phyloP scores from a whole-genome alignment of 2,888 invertebrate genomes.

The Abrostola triplasia region DNA sequence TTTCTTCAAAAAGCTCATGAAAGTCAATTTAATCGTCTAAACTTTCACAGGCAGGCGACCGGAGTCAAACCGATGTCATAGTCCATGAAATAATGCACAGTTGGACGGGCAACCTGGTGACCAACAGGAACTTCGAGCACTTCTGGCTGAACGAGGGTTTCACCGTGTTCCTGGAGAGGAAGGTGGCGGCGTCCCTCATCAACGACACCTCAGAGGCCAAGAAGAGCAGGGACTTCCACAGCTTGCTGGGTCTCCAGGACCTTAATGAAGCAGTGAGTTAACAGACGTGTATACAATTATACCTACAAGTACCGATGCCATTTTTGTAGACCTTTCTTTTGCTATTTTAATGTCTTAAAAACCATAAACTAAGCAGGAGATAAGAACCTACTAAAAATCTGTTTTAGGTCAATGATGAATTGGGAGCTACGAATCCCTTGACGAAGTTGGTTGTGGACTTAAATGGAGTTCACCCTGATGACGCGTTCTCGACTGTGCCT shows the following conservation, averaged over 20 bases:
- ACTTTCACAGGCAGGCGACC: conserved; percentile 94
- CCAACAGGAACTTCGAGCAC: conserved; percentile 97
- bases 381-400: conserved; percentile 51
- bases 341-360: conserved; percentile 90
- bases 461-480: conserved; percentile 95
- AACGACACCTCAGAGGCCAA: conserved; percentile 82
- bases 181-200: conserved; percentile 91
- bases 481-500: conserved; percentile 96
- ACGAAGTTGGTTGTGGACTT: conserved; percentile 94
- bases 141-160: conserved; percentile 99
- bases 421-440: conserved; percentile 90
- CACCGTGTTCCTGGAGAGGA: conserved; percentile 97
- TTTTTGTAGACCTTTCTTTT: no score
- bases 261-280: conserved; percentile 91
- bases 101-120: conserved; percentile 98
- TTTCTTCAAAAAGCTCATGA: no score
- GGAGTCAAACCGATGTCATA: conserved; percentile 95
- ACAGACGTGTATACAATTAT: no score
- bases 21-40: neutral
- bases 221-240: conserved; percentile 93
- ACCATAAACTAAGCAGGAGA: conserved; percentile 93
- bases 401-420: conserved; percentile 80
- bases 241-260: conserved; percentile 92
- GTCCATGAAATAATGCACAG: conserved; percentile 99
- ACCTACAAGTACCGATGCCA: no score